Conservation (phyloP, 2,888 invertebrate genomes). For the Phyllotreta cruciferae region DNA sequence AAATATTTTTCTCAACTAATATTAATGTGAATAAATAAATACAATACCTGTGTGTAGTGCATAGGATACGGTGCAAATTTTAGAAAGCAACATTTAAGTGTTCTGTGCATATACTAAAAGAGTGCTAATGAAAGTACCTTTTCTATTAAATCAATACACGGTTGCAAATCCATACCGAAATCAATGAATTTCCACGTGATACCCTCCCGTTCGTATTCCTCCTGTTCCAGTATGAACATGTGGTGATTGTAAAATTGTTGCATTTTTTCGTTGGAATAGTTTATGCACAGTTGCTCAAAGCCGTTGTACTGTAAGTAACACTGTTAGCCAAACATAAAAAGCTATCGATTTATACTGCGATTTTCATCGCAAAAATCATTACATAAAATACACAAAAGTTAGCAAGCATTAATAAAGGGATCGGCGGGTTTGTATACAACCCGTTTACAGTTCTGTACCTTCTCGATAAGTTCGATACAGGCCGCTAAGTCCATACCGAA, state of each 20-base stretch:
- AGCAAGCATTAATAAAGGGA: conserved; percentile 6
- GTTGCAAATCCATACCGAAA: conserved; percentile 93
- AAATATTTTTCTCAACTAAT: neutral
- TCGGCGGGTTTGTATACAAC: conserved; percentile 4
- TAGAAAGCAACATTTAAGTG: conserved; percentile 13
- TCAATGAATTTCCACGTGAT: conserved; percentile 93
- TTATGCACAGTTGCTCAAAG: conserved; percentile 96
- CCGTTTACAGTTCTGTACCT: conserved; percentile 62
- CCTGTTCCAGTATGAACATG: conserved; percentile 96
- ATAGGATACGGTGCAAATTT: conserved; percentile 39
- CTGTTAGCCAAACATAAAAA: conserved; percentile 39
- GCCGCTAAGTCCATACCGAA: conserved; percentile 90
- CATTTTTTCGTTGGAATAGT: conserved; percentile 94
- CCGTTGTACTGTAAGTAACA: conserved; percentile 78
- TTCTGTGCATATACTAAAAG: conserved; percentile 43
- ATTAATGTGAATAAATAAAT: conserved; percentile 21
- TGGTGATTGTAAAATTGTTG: conserved; percentile 97
- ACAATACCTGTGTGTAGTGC: conserved; percentile 45
- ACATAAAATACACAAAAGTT: neutral
- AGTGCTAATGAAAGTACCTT: conserved; percentile 66
- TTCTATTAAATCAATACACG: conserved; percentile 89
- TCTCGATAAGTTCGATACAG: conserved; percentile 82
- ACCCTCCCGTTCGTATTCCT: conserved; percentile 92
- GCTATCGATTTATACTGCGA: conserved; percentile 18
- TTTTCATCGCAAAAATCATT: neutral